Evolutionary conservation across 2,113 vertebrate species (phyloP), one percentile per base, ranked within the genome.

Genomic region (Megaleporinus macrocephalus): DNA sequence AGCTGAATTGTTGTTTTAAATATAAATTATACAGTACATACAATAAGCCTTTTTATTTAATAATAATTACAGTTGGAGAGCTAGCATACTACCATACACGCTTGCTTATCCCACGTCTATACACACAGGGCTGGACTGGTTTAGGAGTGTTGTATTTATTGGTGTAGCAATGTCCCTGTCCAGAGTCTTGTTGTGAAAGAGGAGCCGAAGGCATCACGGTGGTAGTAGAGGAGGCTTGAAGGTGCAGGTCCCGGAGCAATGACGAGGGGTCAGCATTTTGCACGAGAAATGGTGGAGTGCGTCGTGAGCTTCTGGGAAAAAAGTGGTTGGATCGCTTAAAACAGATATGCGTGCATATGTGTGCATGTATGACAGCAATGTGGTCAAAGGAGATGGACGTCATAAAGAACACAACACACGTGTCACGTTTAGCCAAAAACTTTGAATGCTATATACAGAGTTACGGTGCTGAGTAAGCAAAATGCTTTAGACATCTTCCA

Each of bases 251-350:
- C 96, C 96, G 1, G 90, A 94, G 94, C 96, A 98, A 93, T 98
- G 97, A 82, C 97, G 96, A 71, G 96, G 97, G 76, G 96, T 98
- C 92, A 97, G 91, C 97, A 99, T 99, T 91, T 99, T 97, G 92
- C 96, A 98, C 81, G 96, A 98, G 93, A 98, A 98, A 92, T 98
- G 96, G 86, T 98, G 96, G 73, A 98, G 95, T 83, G 96, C 96
- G 91, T 98, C 95, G 93, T 97, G 96, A 90, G 97, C 96, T 95
- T 97, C 96, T 98, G 92, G 86, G 88, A 89, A 93, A 87, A 90
- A 92, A 92, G 90, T 87, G 68, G 89, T 89, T 36, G 72, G 82
- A 85, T 84, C 78, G 73, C 29, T 87, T 68, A 51, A 71, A 74
- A 83, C 72, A 79, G 70, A 80, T 68, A n/a, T 57, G 55, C 29